A percentile compares a stretch with the other conserved stretches of the same genome.
Conservation (phyloP, 2,888 invertebrate genomes). For the Anaspis maculata region DNA sequence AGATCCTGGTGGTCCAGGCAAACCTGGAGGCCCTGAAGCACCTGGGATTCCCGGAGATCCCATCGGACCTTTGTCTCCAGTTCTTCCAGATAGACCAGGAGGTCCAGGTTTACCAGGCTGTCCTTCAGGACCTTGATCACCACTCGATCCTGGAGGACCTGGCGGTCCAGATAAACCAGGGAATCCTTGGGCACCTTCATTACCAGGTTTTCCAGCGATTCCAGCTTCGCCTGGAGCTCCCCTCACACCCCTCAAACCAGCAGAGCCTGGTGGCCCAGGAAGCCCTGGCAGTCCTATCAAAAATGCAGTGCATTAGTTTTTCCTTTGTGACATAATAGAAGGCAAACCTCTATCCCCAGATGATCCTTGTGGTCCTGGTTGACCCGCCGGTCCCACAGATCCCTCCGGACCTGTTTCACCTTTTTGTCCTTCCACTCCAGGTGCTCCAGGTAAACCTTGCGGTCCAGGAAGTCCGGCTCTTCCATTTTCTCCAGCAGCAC, state of each 20-base stretch:
- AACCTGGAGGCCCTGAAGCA: conserved; percentile 57
- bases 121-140: conserved; percentile 54
- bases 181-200: conserved; percentile 64
- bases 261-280: conserved; percentile 54
- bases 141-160: conserved; percentile 56
- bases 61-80: conserved; percentile 68
- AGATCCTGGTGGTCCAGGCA: conserved; percentile 60
- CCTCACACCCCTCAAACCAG: conserved; percentile 57
- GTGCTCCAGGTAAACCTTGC: conserved; percentile 61
- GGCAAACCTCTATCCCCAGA: conserved; percentile 60
- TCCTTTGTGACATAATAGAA: too few species aligned
- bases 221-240: conserved; percentile 68
- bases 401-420: conserved; percentile 68
- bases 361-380: conserved; percentile 60
- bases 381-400: conserved; percentile 60
- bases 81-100: conserved; percentile 62
- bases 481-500: conserved; percentile 61
- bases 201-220: conserved; percentile 60
- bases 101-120: conserved; percentile 61
- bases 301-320: too few species aligned
- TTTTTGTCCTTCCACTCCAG: conserved; percentile 65
- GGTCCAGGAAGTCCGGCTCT: conserved; percentile 58
- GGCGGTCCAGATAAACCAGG: conserved; percentile 57
- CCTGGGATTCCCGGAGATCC: conserved; percentile 60
- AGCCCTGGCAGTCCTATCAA: conserved; percentile 54